Base-by-base conservation (phyloP, 2,888 invertebrate genomes). In the Phrixothrix hirtus region DNA sequence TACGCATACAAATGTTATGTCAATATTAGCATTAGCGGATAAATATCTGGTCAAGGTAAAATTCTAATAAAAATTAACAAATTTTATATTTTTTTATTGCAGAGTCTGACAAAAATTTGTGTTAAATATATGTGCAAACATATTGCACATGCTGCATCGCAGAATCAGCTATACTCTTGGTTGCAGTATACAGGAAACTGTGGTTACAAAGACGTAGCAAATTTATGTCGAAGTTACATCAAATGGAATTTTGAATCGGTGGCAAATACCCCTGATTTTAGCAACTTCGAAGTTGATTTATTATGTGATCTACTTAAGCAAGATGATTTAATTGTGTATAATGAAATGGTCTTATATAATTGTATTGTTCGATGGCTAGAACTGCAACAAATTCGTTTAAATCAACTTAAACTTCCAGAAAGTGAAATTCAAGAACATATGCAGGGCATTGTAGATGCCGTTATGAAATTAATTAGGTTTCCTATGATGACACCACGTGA, bases 401-500 rank as follows among this genome's bases (percentile, higher is more conserved):
- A 75, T 57, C 79, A 82, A 58, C 73, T 76, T 13, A 77, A 76
- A 0, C 65, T 79, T 2, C 69, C 69, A 0, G 78, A 77, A 5
- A 75, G 73, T 0, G 84, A 85, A 59, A 74, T 81, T 36, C 82
- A 83, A 50, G 68, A 76, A 2, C 83, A 85, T 55, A 83, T 88
- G 77, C 83, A 85, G 52, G 79, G 83, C 2, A 77, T 92, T 0
- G 86, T 92, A 0, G 81, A 85, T 35, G 83, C 85, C 32, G 85
- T 92, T 0, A 88, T 93, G 80, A 79, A 86, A 0, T 86, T 87
- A 56, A 84, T 93, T 48, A 77, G 84, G 61, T 97, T 96, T 76
- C 92, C 95, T 1, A 95, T 95, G 93, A 95, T 97, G 93, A 86
- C 90, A 11, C 91, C 93, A 0, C 81, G 88, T 43, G 92, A 97